A percentile compares a stretch with the other conserved stretches of the same genome.
Conservation (phyloP, 2,888 invertebrate genomes). For the Malacosoma neustria region DNA sequence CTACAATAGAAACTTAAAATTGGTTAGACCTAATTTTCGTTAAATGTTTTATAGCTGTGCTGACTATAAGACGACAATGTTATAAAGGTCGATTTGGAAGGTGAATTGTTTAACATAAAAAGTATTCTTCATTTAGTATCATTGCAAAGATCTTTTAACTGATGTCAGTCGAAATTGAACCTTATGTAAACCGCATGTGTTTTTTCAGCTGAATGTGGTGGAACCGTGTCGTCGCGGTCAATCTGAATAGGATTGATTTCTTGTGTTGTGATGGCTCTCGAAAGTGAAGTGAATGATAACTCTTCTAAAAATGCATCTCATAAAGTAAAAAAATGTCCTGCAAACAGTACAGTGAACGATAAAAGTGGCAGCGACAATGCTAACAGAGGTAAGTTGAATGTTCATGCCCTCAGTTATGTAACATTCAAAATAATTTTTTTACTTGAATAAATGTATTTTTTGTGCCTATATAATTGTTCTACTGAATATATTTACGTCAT, state of each 20-base stretch:
- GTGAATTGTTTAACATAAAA: too few relatives aligned
- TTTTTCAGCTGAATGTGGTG: conserved; percentile 68
- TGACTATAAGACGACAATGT: too few relatives aligned
- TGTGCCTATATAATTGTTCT: conserved; percentile 7
- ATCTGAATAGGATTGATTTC: conserved; percentile 65
- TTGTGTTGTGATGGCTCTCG: conserved; percentile 76
- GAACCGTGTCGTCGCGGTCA: conserved; percentile 66
- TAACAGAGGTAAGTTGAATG: conserved; percentile 64
- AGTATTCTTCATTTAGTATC: background rate
- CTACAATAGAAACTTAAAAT: too few relatives aligned
- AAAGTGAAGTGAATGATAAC: conserved; percentile 74
- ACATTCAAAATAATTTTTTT: conserved; percentile 47
- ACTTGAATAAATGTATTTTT: conserved; percentile 10
- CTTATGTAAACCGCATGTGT: conserved; percentile 68
- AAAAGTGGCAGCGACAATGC: conserved; percentile 55
- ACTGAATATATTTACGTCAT: conserved; percentile 41
- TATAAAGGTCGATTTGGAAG: too few relatives aligned
- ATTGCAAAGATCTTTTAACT: conserved; percentile 15
- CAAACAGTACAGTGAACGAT: conserved; percentile 53
- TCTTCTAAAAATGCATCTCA: conserved; percentile 57
- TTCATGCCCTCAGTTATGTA: conserved; percentile 69
- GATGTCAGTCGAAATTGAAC: conserved; percentile 61
- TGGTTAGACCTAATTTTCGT: too few relatives aligned
- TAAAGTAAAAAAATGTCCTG: conserved; percentile 70
- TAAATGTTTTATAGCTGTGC: too few relatives aligned